Evolutionary conservation across 2,888 invertebrate species (phyloP).

Genomic region (Tachina fera): DNA sequence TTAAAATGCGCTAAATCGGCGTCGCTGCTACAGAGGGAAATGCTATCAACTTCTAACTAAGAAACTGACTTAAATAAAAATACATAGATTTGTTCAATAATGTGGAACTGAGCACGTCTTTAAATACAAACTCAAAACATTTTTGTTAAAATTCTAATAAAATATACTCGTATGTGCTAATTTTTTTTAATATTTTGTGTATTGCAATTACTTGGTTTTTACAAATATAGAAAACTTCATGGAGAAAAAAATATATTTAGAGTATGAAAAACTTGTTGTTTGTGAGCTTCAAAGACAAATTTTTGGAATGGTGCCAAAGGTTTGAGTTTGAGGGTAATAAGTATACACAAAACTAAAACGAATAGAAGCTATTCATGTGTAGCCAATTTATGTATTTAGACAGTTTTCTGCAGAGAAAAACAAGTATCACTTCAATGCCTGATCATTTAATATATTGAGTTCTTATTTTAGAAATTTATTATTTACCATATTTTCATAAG

Average conservation of each 20-base stretch:
- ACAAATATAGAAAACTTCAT: not conserved
- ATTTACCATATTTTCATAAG: too few relatives aligned
- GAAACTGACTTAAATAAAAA: too few relatives aligned
- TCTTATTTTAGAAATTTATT: too few relatives aligned
- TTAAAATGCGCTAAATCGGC: too few relatives aligned
- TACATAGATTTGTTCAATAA: too few relatives aligned
- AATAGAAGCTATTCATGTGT: not conserved
- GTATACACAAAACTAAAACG: not conserved
- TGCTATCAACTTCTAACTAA: too few relatives aligned
- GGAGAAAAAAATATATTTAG: not conserved
- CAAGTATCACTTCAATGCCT: not conserved
- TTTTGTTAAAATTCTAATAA: slow-evolving; percentile 9
- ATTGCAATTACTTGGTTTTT: not conserved
- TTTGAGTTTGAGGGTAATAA: not conserved
- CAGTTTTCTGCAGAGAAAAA: not conserved
- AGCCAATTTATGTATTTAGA: not conserved
- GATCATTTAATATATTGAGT: too few relatives aligned
- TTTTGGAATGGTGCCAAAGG: not conserved
- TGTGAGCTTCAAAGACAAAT: not conserved
- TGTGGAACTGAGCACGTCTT: too few relatives aligned
- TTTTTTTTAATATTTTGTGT: not conserved
- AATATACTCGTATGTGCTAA: not conserved
- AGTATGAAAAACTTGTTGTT: not conserved
- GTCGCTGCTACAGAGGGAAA: too few relatives aligned
- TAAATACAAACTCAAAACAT: not conserved